Conservation (phyloP, 2,888 invertebrate genomes). For the Lasioglossum morio region DNA sequence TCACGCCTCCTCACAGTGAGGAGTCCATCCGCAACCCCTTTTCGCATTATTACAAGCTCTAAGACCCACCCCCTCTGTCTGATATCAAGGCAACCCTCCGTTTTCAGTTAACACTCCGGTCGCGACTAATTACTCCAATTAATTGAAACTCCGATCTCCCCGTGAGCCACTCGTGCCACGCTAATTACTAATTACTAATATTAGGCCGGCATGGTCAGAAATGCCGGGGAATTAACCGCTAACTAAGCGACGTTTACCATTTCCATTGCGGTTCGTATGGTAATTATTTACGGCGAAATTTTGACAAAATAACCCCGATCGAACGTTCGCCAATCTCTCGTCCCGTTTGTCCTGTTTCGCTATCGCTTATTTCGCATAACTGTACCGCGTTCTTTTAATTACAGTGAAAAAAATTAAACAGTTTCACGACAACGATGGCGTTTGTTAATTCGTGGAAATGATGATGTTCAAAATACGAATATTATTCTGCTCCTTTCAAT, state of each 20-base stretch:
- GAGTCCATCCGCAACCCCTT: constrained; percentile 69
- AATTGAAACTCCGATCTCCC: constrained; percentile 77
- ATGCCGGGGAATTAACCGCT: constrained; percentile 34
- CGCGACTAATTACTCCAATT: constrained; percentile 82
- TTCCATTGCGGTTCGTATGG: background rate
- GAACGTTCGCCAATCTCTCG: background rate
- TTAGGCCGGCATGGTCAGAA: constrained; percentile 41
- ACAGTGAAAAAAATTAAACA: background rate
- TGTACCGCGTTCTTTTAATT: background rate
- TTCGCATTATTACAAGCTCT: constrained; percentile 69
- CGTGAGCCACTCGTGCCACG: constrained; percentile 60
- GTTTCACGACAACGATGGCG: background rate
- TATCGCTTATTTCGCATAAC: background rate
- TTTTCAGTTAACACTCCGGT: constrained; percentile 82
- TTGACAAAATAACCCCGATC: background rate
- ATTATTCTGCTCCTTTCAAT: background rate
- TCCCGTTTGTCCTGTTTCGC: background rate
- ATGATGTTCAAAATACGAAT: background rate
- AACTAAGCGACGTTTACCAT: constrained; percentile 25
- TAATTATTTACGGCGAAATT: constrained; percentile 29
- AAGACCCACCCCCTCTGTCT: constrained; percentile 70
- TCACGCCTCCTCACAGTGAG: constrained; percentile 76
- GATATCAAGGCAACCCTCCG: constrained; percentile 76
- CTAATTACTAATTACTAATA: constrained; percentile 75
- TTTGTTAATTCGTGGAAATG: background rate